Base-by-base conservation (phyloP, 2,113 vertebrate genomes). In the Solea solea region DNA sequence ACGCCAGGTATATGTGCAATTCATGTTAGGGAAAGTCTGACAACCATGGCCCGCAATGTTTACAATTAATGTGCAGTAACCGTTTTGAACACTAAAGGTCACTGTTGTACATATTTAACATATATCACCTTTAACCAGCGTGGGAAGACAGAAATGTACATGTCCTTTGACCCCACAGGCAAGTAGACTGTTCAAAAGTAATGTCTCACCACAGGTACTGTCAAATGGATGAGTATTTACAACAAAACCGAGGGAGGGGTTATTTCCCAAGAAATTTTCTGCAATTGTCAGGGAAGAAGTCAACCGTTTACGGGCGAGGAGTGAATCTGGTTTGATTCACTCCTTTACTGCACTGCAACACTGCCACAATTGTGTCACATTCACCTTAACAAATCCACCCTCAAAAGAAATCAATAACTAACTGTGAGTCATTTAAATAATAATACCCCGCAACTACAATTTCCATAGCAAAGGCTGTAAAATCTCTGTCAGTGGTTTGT, bases 151-250 rank as follows among this genome's bases (percentile, higher is more conserved):
- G 57, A 44, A 55, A 39, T 14, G 51, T 12, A 52, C 10, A 58
- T 16, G 39, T 73, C 57, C 21, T 68, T 55, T 67, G n/a, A 83
- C 12, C 41, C 75, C 51, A 72, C 3, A 0, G 44, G 44, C 60
- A 59, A 74, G 40, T 42, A 65, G 69, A 74, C 71, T 16, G 66
- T 49, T 41, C 11, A 11, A n/a, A 77, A 76, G 48, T 65, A 72
- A 62, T 59, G 72, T 72, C 64, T 54, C 64, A 54, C 62, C 52
- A 71, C 50, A 80, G 44, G 44, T 49, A 52, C 1, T 41, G 16
- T 14, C 40, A 60, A n/a, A 74, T 45, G 14, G 63, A 74, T 41
- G 59, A 76, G 44, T 82, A 82, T 65, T 70, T 70, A 76, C 75
- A 86, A 53, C 9, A 61, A 69, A 62, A 54, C 70, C 55, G 28